Conservation (phyloP, 2,888 invertebrate genomes). For the Cheilosia grossa region DNA sequence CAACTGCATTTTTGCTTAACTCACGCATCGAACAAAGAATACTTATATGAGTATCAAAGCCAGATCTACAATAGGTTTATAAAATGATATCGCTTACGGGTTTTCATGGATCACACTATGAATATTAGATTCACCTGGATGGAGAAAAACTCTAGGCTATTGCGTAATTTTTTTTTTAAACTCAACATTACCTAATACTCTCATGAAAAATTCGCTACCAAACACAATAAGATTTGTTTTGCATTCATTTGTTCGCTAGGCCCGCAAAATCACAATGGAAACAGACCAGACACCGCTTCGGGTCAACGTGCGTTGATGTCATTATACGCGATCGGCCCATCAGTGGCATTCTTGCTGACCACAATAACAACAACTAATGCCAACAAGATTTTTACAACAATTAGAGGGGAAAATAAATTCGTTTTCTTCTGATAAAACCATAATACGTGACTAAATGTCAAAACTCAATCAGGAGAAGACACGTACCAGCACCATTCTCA, state of each 20-base stretch:
- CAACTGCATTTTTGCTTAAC: no score
- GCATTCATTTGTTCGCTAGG: not conserved
- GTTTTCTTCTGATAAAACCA: not conserved
- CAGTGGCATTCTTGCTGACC: not conserved
- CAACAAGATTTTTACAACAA: constrained; percentile 1
- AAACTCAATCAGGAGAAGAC: constrained; percentile 22
- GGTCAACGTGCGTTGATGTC: not conserved
- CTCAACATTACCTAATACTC: no score
- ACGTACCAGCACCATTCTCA: constrained; percentile 9
- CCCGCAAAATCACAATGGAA: not conserved
- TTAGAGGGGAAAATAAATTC: not conserved
- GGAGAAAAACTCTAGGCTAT: no score
- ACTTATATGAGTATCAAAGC: no score
- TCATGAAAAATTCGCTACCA: no score
- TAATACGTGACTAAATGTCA: constrained; percentile 30
- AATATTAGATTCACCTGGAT: no score
- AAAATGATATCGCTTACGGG: no score
- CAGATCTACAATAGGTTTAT: no score
- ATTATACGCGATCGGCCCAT: not conserved
- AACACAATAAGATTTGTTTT: not conserved
- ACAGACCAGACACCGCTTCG: not conserved
- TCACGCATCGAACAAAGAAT: no score
- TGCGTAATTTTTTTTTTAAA: no score
- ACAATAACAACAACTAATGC: not conserved
- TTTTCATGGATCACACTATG: no score